phyloP scores from a whole-genome alignment of 2,888 invertebrate species.

The Xanthorhoe spadicearia region DNA sequence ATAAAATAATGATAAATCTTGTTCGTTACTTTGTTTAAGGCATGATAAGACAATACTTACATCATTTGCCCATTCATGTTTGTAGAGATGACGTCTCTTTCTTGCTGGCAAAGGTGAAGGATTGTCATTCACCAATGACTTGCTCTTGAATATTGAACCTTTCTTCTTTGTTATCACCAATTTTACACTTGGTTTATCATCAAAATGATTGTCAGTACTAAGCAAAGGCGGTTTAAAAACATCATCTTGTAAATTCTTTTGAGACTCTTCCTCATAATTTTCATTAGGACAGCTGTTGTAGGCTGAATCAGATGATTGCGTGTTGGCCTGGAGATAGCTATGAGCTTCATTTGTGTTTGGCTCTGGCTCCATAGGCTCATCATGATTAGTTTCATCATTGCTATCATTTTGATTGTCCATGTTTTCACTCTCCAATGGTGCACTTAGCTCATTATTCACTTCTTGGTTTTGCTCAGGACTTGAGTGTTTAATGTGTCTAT shows the following conservation, averaged over 20 bases:
- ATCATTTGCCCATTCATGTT: constrained; percentile 95
- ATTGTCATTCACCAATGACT: constrained; percentile 88
- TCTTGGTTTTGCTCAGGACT: constrained; percentile 60
- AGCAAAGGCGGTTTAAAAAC: constrained; percentile 77
- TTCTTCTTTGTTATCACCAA: constrained; percentile 92
- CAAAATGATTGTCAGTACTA: constrained; percentile 68
- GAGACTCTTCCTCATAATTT: constrained; percentile 71
- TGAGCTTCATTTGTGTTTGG: constrained; percentile 62
- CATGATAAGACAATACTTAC: constrained; percentile 65
- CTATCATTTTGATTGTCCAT: constrained; percentile 32
- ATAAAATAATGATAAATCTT: neutral
- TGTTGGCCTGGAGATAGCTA: constrained; percentile 61
- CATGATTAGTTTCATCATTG: constrained; percentile 50
- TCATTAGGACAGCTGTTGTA: constrained; percentile 80
- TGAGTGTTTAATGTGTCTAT: constrained; percentile 63
- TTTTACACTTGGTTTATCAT: constrained; percentile 86
- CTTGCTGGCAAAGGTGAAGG: constrained; percentile 83
- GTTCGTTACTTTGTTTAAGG: neutral
- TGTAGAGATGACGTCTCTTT: constrained; percentile 92
- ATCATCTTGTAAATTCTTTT: constrained; percentile 71
- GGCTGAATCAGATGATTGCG: constrained; percentile 75
- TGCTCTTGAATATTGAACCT: constrained; percentile 95
- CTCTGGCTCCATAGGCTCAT: constrained; percentile 51
- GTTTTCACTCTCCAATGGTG: constrained; percentile 41
- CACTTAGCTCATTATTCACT: constrained; percentile 43